These are phyloP conservation scores for Silurus lanzhouensis DNA, from an alignment of 2,797 vertebrate genomes.

Conservation along the genomic window DNA sequence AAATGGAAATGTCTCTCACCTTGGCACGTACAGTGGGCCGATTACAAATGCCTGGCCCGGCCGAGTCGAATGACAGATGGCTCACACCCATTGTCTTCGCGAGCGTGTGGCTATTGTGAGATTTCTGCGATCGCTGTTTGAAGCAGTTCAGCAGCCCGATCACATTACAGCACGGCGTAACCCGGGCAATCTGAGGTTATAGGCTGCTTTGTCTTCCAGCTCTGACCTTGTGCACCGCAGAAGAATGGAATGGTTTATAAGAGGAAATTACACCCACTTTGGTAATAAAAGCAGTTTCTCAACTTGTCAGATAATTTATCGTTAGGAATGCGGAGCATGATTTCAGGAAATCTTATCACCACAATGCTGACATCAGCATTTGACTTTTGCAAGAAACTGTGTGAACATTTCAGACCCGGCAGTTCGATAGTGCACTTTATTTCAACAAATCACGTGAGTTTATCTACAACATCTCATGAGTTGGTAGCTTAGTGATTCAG, in stretches of 20 bases:
- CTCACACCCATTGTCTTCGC: slow-evolving; percentile 44
- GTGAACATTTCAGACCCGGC: not conserved
- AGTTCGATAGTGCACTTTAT: not conserved
- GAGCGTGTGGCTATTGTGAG: slow-evolving; percentile 39
- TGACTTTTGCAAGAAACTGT: not conserved
- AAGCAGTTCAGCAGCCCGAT: slow-evolving; percentile 59
- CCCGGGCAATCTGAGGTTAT: slow-evolving; percentile 2
- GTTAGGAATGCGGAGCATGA: not conserved
- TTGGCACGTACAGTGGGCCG: slow-evolving; percentile 48
- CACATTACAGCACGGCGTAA: slow-evolving; percentile 24
- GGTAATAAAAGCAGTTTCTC: not conserved
- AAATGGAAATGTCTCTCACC: slow-evolving; percentile 65
- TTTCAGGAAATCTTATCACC: not conserved
- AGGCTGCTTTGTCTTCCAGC: slow-evolving; percentile 8
- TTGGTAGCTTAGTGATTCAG: too few species aligned
- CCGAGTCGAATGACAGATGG: slow-evolving; percentile 62
- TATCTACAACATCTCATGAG: not conserved
- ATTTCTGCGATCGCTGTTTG: slow-evolving; percentile 54
- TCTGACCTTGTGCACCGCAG: not conserved
- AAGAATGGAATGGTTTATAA: not conserved
- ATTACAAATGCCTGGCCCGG: slow-evolving; percentile 55
- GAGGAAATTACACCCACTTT: not conserved
- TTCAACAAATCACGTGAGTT: not conserved
- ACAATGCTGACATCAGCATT: not conserved
- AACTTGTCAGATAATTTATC: not conserved